A percentile compares a stretch with the other conserved stretches of the same genome.
Evolutionary conservation across 2,113 vertebrate species (phyloP).

Genomic region (Nesospiza acunhae): DNA sequence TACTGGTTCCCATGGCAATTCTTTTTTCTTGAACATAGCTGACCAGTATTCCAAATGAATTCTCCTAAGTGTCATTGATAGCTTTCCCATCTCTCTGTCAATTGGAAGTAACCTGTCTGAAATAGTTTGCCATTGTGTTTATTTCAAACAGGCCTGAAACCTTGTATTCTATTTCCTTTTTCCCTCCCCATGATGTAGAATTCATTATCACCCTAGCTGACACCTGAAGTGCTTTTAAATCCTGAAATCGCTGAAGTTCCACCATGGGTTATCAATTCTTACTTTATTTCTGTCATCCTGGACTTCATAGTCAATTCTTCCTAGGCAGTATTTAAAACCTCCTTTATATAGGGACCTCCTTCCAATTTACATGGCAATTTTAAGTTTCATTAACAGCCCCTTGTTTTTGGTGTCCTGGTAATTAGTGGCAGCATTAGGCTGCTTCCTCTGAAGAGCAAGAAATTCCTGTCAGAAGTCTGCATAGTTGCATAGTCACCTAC

Average conservation of each 20-base stretch:
- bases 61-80: background rate
- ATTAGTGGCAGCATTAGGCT: background rate
- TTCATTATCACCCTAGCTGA: background rate
- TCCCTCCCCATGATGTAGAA: background rate
- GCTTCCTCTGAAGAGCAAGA: background rate
- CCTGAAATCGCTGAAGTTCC: background rate
- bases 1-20: background rate
- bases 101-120: background rate
- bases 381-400: background rate
- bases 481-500: background rate
- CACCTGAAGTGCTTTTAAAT: background rate
- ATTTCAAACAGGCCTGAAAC: background rate
- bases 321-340: background rate
- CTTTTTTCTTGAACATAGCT: background rate
- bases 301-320: background rate
- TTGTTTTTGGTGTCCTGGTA: background rate
- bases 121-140: background rate
- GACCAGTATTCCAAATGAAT: background rate
- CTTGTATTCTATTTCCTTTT: background rate
- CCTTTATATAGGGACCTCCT: background rate
- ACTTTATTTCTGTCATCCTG: background rate
- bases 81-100: background rate
- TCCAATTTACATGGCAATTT: background rate
- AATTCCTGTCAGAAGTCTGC: background rate
- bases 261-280: background rate